phyloP scores from a whole-genome alignment of 2,797 vertebrate species.

The Takifugu ocellatus region DNA sequence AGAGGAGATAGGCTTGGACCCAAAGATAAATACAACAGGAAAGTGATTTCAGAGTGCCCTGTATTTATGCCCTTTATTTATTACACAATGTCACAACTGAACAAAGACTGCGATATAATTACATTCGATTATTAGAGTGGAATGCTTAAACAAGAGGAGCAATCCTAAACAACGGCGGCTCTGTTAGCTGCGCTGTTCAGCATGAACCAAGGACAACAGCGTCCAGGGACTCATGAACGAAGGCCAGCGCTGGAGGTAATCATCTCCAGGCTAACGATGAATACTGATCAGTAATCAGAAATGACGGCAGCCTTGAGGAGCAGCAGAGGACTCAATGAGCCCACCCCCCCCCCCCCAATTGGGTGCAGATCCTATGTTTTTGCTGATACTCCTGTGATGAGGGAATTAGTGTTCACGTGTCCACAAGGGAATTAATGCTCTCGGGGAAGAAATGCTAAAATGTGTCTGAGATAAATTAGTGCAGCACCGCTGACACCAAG shows the following conservation, averaged over 20 bases:
- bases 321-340: constrained; percentile 21
- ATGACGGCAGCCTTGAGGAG: constrained; percentile 15
- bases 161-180: constrained; percentile 56
- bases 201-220: background rate
- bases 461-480: background rate
- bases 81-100: constrained; percentile 34
- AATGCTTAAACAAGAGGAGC: constrained; percentile 28
- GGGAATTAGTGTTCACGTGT: too few relatives aligned
- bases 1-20: background rate
- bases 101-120: constrained; percentile 50
- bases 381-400: too few relatives aligned
- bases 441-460: too few relatives aligned
- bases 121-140: constrained; percentile 38
- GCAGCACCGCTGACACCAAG: background rate
- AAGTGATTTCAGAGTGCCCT: constrained; percentile 32
- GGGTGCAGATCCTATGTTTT: background rate
- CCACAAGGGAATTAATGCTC: too few relatives aligned
- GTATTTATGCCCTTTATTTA: constrained; percentile 18
- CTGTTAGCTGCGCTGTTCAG: constrained; percentile 22
- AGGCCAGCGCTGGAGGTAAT: constrained; percentile 10
- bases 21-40: constrained; percentile 25
- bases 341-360: background rate
- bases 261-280: constrained; percentile 14
- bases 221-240: constrained; percentile 17
- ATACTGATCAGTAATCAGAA: constrained; percentile 24